These are phyloP conservation scores for Gorsachius goisagi DNA, from an alignment of 2,113 vertebrate genomes.

Conservation along the genomic window DNA sequence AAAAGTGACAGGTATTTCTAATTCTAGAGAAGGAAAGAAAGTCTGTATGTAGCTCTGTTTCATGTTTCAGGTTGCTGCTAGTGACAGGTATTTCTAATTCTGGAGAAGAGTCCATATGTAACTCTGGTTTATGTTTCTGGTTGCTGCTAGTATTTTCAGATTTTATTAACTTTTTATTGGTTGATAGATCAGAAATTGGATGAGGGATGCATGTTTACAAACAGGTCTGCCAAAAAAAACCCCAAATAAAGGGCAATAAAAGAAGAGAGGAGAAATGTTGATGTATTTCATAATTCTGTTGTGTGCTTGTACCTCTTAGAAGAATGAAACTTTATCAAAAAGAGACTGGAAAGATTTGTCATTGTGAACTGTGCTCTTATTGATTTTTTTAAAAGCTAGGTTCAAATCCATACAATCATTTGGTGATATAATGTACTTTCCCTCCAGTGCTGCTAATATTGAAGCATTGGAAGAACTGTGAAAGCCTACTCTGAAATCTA, in stretches of 20 bases:
- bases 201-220: neutral
- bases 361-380: neutral
- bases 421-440: neutral
- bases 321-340: neutral
- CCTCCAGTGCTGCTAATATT: neutral
- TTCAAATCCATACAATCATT: neutral
- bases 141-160: neutral
- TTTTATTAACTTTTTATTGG: neutral
- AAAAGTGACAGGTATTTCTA: neutral
- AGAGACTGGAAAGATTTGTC: neutral
- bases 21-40: neutral
- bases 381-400: neutral
- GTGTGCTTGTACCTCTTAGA: neutral
- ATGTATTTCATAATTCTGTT: neutral
- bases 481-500: neutral
- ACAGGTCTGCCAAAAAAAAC: neutral
- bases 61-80: neutral
- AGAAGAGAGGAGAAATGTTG: neutral
- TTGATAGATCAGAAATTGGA: neutral
- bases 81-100: neutral
- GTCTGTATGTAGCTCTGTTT: neutral
- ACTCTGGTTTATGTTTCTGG: neutral
- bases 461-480: neutral
- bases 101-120: neutral
- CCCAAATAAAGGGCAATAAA: neutral